Base-by-base conservation (phyloP, 2,888 invertebrate species). In the Temnothorax unifasciatus region DNA sequence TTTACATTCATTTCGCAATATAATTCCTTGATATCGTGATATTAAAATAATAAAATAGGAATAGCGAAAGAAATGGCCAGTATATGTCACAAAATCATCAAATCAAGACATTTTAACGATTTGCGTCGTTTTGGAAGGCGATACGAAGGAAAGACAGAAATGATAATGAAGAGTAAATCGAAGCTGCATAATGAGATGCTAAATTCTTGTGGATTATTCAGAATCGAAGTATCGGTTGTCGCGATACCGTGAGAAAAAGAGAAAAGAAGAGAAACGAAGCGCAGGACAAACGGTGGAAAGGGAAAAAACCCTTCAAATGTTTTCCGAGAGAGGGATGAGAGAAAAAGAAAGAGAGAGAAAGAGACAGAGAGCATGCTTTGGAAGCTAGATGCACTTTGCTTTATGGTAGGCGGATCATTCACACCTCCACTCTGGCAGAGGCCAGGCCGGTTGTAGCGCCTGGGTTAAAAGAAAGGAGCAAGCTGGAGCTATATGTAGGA, bases 331-430 rank as follows among this genome's bases (percentile, higher is more conserved):
- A 44, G 25, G 15, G 41, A n/a, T n/a, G n/a, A n/a, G n/a, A n/a
- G n/a, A n/a, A n/a, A n/a, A n/a, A n/a, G n/a, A n/a, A n/a, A n/a
- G n/a, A n/a, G n/a, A 29, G 3, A 29, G 29, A 29, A 2, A 29
- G 25, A 25, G 3, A 34, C 2, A 38, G 25, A 34, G 66, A 52
- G 59, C 74, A 71, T 75, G 83, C 85, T 87, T 88, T 85, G 87
- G 86, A 85, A 89, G 87, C 87, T 90, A 86, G 91, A 88, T 90
- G 92, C 90, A 90, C 90, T 92, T 92, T 90, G 90, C 89, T 90
- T 91, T 91, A 89, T 91, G 91, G 92, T 90, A 93, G 92, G 90
- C 90, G 91, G 88, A 89, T 89, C 92, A 89, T 92, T 92, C 91
- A 86, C 92, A 92, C 91, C 91, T 91, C 91, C 87, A 82, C 85